These are phyloP conservation scores for Cryptocephalus primarius DNA, from an alignment of 2,888 invertebrate genomes.

Conservation along the genomic window DNA sequence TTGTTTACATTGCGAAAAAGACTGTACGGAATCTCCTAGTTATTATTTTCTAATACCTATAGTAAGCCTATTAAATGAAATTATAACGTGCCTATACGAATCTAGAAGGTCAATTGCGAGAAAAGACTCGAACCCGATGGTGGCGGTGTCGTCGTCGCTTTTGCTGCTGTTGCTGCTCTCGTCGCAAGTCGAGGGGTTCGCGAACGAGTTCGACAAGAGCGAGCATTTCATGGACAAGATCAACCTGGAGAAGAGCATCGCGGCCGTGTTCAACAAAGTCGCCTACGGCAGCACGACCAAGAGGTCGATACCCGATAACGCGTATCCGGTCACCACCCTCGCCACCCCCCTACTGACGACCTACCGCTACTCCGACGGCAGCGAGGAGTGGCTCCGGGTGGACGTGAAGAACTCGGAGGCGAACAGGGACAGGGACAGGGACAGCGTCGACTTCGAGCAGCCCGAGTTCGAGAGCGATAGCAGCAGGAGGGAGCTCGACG, in stretches of 20 bases:
- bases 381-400: slow-evolving; percentile 35
- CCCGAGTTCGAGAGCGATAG: slow-evolving; percentile 23
- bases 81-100: slow-evolving; percentile 30
- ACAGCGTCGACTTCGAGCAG: slow-evolving; percentile 21
- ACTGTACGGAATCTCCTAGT: slow-evolving; percentile 16
- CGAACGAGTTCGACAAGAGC: slow-evolving; percentile 33
- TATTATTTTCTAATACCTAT: slow-evolving; percentile 15
- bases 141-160: not conserved
- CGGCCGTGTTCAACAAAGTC: slow-evolving; percentile 58
- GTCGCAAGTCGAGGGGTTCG: slow-evolving; percentile 15
- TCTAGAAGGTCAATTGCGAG: slow-evolving; percentile 21
- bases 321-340: slow-evolving; percentile 50
- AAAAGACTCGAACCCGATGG: slow-evolving; percentile 4
- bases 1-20: slow-evolving; percentile 20
- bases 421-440: slow-evolving; percentile 16
- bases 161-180: slow-evolving; percentile 7
- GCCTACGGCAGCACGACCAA: slow-evolving; percentile 61
- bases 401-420: slow-evolving; percentile 29
- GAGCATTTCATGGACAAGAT: slow-evolving; percentile 45
- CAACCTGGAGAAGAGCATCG: slow-evolving; percentile 53
- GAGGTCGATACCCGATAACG: slow-evolving; percentile 53
- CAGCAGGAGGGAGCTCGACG: slow-evolving; percentile 26
- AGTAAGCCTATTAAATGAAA: slow-evolving; percentile 28
- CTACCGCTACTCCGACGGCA: slow-evolving; percentile 37
- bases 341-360: slow-evolving; percentile 53